Evolutionary conservation across 2,113 vertebrate species (phyloP), one percentile per base, ranked within the genome.

Genomic region (Melanostigma gelatinosum): DNA sequence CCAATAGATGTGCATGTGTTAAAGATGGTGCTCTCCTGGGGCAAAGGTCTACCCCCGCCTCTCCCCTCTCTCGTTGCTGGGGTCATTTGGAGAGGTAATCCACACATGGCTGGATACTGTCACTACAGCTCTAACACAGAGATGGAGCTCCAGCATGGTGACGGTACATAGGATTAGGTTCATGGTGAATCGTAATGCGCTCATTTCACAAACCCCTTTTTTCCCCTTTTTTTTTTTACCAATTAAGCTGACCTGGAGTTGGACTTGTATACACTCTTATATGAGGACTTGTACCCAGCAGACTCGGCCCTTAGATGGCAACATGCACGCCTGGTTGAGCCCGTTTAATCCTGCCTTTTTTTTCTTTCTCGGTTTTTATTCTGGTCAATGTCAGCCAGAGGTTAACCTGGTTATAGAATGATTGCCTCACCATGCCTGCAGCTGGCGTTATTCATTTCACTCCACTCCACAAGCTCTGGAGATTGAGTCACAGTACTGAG

Each of bases 1-100:
- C 91, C 91, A 93, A 94, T 94, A 89, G 73, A 94, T 95, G 94
- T 93, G 92, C 93, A 95, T 95, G 91, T 93, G 88, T 94, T 91
- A 92, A 90, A 93, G 83, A 80, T 40, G 61, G 78, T 89, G 79
- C 83, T 93, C 93, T 93, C 93, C 61, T 66, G 91, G 86, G 86
- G 72, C 75, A 78, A 74, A 82, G 85, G 89, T 93, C 84, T 85
- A 80, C 75, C 78, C 78, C 60, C 15, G 4, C 70, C 77, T 75
- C 63, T 27, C 64, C 76, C 61, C 55, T 34, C 64, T 68, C 69
- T 79, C 66, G 76, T 75, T 86, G 85, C 81, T 63, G 69, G 69
- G 91, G 62, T 89, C 91, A 92, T 93, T 93, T 91, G 82, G 75
- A 75, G 44, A 90, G 81, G 83, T 93, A 93, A 92, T 93, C 83